These are phyloP conservation scores for Microplitis mediator DNA, from an alignment of 1,140 invertebrate species.

Conservation along the genomic window DNA sequence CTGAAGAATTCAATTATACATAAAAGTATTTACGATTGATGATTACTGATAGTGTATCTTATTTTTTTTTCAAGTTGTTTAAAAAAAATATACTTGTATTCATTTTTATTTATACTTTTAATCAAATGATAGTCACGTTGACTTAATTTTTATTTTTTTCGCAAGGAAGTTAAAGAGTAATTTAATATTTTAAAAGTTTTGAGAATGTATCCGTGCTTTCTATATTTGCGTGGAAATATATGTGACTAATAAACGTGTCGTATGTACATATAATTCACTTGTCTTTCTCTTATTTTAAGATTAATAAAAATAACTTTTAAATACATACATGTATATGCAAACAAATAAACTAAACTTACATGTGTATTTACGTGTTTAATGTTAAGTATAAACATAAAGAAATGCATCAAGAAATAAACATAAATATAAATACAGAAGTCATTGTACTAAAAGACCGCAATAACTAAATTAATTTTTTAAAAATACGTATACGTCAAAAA, in stretches of 20 bases:
- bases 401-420: background rate
- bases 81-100: background rate
- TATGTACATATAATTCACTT: constrained; percentile 10
- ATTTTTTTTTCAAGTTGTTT: background rate
- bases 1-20: background rate
- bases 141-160: background rate
- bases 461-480: no score
- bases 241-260: constrained; percentile 13
- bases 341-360: background rate
- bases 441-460: background rate
- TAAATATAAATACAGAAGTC: constrained; percentile 8
- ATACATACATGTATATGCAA: constrained; percentile 11
- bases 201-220: constrained; percentile 20
- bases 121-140: background rate
- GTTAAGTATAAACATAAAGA: background rate
- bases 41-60: background rate
- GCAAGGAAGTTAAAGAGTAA: background rate
- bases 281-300: background rate
- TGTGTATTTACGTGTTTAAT: background rate
- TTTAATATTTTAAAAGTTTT: constrained; percentile 22
- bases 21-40: background rate
- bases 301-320: constrained; percentile 21
- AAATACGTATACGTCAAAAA: no score
- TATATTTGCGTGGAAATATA: background rate
- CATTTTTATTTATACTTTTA: background rate